A percentile compares a stretch with the other conserved stretches of the same genome.
These are phyloP conservation scores for Brachyalestes nurse DNA, from an alignment of 2,797 vertebrate genomes.

Conservation along the genomic window DNA sequence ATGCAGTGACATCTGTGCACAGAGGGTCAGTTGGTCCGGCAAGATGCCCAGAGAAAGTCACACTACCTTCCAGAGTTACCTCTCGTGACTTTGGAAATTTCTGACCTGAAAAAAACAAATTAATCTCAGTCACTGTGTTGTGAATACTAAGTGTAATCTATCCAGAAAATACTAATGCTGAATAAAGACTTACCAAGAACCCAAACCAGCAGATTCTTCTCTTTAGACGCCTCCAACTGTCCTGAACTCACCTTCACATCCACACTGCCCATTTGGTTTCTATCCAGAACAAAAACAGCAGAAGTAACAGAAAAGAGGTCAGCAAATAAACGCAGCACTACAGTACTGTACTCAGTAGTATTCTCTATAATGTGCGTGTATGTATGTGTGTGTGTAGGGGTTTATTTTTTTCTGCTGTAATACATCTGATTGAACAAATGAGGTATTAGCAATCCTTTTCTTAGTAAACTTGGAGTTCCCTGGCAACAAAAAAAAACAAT, in stretches of 20 bases:
- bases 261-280: conserved; percentile 83
- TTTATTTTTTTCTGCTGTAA: no score
- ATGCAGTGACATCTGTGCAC: conserved; percentile 87
- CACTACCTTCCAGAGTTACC: conserved; percentile 86
- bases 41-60: conserved; percentile 79
- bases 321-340: not conserved
- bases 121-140: no score
- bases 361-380: not conserved
- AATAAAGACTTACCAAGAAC: conserved; percentile 75
- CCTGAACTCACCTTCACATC: conserved; percentile 90
- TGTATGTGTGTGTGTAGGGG: no score
- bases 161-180: not conserved
- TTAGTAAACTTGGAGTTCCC: no score
- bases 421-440: no score
- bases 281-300: conserved; percentile 56
- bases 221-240: conserved; percentile 87
- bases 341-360: not conserved
- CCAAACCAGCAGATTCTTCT: conserved; percentile 92
- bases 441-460: no score
- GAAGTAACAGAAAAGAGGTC: not conserved
- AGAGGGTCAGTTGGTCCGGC: conserved; percentile 84
- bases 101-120: conserved; percentile 81
- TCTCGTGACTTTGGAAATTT: conserved; percentile 93
- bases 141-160: not conserved
- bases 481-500: no score